Percentiles rank a stretch among this genome's conserved stretches.
Evolutionary conservation across 2,113 vertebrate genomes (phyloP).

Genomic region (Spea bombifrons): DNA sequence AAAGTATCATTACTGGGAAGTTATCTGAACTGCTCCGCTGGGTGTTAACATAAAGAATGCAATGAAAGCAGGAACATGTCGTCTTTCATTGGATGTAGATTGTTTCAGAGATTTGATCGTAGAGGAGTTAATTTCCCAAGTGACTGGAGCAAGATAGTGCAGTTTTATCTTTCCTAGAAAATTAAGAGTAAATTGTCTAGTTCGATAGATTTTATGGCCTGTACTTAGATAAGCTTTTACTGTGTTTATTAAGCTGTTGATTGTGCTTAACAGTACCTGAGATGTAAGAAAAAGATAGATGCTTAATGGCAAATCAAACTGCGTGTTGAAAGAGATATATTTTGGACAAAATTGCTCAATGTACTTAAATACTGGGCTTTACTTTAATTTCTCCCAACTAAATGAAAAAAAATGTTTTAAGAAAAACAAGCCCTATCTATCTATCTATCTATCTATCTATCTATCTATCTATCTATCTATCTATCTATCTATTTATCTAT

Average conservation of each 20-base stretch:
- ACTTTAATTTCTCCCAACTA: too few species aligned
- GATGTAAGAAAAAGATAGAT: conserved; percentile 38
- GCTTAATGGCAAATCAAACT: too few species aligned
- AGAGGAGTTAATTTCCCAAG: conserved; percentile 93
- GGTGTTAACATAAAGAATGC: conserved; percentile 73
- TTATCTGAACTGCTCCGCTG: conserved; percentile 71
- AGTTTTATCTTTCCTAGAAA: conserved; percentile 85
- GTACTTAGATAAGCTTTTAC: conserved; percentile 74
- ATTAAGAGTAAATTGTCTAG: conserved; percentile 81
- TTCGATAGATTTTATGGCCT: conserved; percentile 74
- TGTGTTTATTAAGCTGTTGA: conserved; percentile 82
- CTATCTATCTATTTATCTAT: neutral
- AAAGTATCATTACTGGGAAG: conserved; percentile 70
- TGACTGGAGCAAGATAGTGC: conserved; percentile 85
- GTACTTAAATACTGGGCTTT: too few species aligned
- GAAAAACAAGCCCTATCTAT: too few species aligned
- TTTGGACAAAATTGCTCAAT: too few species aligned
- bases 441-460: too few species aligned
- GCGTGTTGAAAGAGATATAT: too few species aligned
- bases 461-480: too few species aligned
- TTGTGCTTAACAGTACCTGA: conserved; percentile 79
- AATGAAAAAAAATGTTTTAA: too few species aligned
- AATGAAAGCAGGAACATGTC: conserved; percentile 76
- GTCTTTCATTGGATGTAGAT: conserved; percentile 71
- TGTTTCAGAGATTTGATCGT: conserved; percentile 78